Percentiles rank a stretch among this genome's conserved stretches.
Conservation (phyloP, 2,113 vertebrate species). For the Melanostigma gelatinosum region DNA sequence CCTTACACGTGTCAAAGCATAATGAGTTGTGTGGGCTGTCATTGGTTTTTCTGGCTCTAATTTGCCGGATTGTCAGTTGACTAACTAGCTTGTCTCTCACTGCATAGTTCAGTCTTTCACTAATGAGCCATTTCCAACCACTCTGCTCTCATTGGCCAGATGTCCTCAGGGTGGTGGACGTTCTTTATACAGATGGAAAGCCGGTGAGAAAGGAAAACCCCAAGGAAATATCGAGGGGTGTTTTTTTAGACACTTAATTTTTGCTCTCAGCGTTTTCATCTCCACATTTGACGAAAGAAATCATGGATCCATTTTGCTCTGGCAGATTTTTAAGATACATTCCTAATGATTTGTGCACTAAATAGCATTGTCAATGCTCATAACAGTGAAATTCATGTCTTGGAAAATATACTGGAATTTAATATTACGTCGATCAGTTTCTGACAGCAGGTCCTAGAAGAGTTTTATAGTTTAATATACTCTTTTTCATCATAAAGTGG, state of each 20-base stretch:
- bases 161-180: constrained; percentile 47
- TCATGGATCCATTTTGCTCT: not conserved
- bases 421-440: constrained; percentile 39
- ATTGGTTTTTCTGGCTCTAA: constrained; percentile 45
- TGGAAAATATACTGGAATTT: constrained; percentile 38
- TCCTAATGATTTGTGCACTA: constrained; percentile 15
- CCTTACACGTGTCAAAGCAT: constrained; percentile 7
- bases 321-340: constrained; percentile 1
- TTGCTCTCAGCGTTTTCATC: not conserved
- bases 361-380: constrained; percentile 17
- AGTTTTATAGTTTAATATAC: constrained; percentile 63
- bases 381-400: constrained; percentile 43
- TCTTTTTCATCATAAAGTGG: constrained; percentile 61
- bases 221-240: constrained; percentile 3
- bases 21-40: constrained; percentile 47
- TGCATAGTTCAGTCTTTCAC: constrained; percentile 49
- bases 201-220: constrained; percentile 38
- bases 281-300: not conserved
- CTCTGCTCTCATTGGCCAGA: constrained; percentile 44
- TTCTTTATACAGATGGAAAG: constrained; percentile 33
- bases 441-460: constrained; percentile 23
- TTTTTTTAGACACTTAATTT: constrained; percentile 1
- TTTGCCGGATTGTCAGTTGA: constrained; percentile 50
- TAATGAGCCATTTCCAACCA: constrained; percentile 63
- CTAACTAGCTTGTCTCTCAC: constrained; percentile 45